phyloP scores from a whole-genome alignment of 1,140 invertebrate genomes.

The Drosophila neocordata region DNA sequence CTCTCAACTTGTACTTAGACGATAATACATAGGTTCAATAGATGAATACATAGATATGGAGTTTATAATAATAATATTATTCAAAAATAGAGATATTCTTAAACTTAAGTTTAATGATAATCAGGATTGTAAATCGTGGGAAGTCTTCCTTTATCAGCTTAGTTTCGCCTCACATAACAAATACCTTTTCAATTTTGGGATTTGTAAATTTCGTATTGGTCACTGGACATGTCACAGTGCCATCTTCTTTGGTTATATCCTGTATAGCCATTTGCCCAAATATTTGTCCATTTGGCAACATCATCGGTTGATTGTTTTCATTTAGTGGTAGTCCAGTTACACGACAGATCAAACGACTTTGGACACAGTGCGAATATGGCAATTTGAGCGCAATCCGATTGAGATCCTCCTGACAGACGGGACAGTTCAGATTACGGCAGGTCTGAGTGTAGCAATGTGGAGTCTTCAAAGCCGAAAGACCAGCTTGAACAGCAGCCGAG shows the following conservation, averaged over 20 bases:
- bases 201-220: slow-evolving; percentile 95
- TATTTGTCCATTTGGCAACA: slow-evolving; percentile 98
- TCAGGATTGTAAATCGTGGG: slow-evolving; percentile 21
- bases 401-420: slow-evolving; percentile 95
- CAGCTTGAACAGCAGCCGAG: slow-evolving; percentile 93
- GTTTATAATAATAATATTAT: slow-evolving; percentile 42
- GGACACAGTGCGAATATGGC: slow-evolving; percentile 98
- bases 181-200: slow-evolving; percentile 97
- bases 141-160: slow-evolving; percentile 14
- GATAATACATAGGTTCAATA: slow-evolving; percentile 14
- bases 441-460: slow-evolving; percentile 90
- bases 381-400: slow-evolving; percentile 93
- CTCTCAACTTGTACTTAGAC: slow-evolving; percentile 11
- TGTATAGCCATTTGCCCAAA: slow-evolving; percentile 97
- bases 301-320: slow-evolving; percentile 98
- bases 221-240: slow-evolving; percentile 94
- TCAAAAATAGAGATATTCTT: slow-evolving; percentile 63
- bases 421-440: slow-evolving; percentile 92
- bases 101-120: slow-evolving; percentile 60
- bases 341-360: slow-evolving; percentile 93
- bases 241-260: slow-evolving; percentile 95
- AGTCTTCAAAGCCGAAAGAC: slow-evolving; percentile 97
- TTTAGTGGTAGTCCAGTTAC: slow-evolving; percentile 96
- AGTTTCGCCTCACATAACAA: slow-evolving; percentile 90
- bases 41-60: slow-evolving; percentile 48